Percentiles rank a stretch among this genome's conserved stretches.
phyloP scores from a whole-genome alignment of 2,888 invertebrate genomes.

The Ganaspis brasiliensis region DNA sequence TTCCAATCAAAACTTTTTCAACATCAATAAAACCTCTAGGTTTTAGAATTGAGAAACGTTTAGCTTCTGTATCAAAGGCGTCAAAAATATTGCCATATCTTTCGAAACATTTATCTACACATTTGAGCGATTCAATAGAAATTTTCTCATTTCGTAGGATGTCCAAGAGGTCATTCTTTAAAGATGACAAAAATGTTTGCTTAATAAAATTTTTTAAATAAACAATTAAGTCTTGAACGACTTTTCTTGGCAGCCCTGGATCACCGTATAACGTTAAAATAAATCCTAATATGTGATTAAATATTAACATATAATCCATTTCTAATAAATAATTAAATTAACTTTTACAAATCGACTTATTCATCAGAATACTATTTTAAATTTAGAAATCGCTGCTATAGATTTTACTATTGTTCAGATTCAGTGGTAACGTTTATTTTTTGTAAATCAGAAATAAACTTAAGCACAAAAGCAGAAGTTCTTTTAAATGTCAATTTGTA shows the following conservation, averaged over 20 bases:
- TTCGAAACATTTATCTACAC: conserved; percentile 45
- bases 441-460: too few relatives aligned
- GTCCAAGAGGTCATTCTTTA: conserved; percentile 44
- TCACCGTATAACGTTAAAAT: conserved; percentile 49
- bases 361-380: too few relatives aligned
- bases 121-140: background rate
- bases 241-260: conserved; percentile 45
- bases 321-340: conserved; percentile 7
- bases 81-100: conserved; percentile 44
- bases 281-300: conserved; percentile 48
- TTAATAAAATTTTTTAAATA: conserved; percentile 44
- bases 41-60: conserved; percentile 48
- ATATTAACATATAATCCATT: conserved; percentile 7
- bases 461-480: too few relatives aligned
- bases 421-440: too few relatives aligned
- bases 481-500: too few relatives aligned
- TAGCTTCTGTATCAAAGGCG: conserved; percentile 43
- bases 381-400: too few relatives aligned
- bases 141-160: conserved; percentile 44
- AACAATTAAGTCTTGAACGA: conserved; percentile 44
- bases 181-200: conserved; percentile 38
- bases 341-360: too few relatives aligned
- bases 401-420: too few relatives aligned
- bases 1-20: conserved; percentile 43
- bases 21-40: conserved; percentile 43